Base-by-base conservation (phyloP, 2,888 invertebrate species). In the Pecten maximus region DNA sequence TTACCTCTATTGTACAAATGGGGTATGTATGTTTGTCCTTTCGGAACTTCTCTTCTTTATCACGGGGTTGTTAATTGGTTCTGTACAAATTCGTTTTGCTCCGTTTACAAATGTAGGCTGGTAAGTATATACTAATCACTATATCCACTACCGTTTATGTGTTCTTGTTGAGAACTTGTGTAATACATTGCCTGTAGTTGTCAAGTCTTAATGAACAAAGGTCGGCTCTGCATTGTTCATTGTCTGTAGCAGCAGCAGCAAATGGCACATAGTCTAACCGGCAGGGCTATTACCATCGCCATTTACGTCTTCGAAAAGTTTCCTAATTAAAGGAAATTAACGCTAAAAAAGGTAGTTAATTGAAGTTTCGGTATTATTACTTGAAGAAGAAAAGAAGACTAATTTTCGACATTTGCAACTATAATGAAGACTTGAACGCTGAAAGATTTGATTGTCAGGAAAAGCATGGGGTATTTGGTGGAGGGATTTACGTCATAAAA, bases 91-190 rank as follows among this genome's bases (percentile, higher is more conserved):
- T 74, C 35, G 35, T 74, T 74, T 74, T 28, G 74, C 10, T 74
- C 23, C 74, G 74, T 74, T 74, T 74, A 74, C 74, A 74, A 74
- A 74, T 74, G 74, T 74, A 74, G 74, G 74, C 28, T 74, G 74
- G 74, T 74, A 74, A 35, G 74, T 74, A 74, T 74, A 74, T 74
- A 74, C 74, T 74, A 74, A 74, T 74, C 74, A 74, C 35, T 74
- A 74, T 74, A 74, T 74, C 74, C 23, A 74, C 74, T 35, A 74
- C 28, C 74, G 35, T 74, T 74, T 74, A 74, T 74, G 74, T 35
- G 35, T 74, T 74, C 74, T 74, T 10, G 74, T 28, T 74, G 35
- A 35, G 35, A 23, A 23, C 35, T 35, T 74, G 74, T 74, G 74
- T 35, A 74, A 74, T 74, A 74, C 74, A 74, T 74, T 74, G 28